These are phyloP conservation scores for Irena cyanogastra DNA, from an alignment of 2,113 vertebrate genomes.

Conservation along the genomic window DNA sequence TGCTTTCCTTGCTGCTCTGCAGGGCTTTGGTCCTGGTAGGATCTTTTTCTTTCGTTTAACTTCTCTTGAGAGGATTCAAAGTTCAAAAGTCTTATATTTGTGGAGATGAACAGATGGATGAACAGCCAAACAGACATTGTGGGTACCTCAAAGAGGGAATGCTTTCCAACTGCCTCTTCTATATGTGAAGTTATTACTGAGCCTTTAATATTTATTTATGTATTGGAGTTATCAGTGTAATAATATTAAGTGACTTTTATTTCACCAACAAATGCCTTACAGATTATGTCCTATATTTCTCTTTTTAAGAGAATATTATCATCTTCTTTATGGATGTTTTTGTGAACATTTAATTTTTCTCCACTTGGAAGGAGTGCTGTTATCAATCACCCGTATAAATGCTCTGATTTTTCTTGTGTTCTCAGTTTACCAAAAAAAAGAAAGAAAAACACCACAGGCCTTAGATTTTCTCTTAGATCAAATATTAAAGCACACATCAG, in stretches of 20 bases:
- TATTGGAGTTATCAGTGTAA: constrained; percentile 38
- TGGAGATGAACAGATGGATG: not conserved
- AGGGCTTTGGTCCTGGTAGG: not conserved
- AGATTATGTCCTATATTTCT: not conserved
- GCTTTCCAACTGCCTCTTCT: not conserved
- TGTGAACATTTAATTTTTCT: constrained; percentile 41
- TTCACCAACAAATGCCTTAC: constrained; percentile 23
- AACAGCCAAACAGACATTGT: not conserved
- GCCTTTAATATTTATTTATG: constrained; percentile 32
- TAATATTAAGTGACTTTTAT: constrained; percentile 30
- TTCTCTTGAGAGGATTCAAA: not conserved
- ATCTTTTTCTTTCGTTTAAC: not conserved
- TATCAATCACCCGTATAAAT: constrained; percentile 30
- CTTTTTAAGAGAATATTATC: constrained; percentile 14
- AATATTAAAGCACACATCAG: constrained; percentile 62
- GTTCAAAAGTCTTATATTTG: not conserved
- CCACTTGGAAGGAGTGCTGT: not conserved
- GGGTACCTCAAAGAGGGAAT: not conserved
- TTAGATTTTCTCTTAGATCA: constrained; percentile 32
- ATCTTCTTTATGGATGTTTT: constrained; percentile 23
- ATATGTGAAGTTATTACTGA: not conserved
- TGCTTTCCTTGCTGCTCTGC: not conserved
- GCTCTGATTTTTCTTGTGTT: constrained; percentile 31
- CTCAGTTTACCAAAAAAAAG: not conserved
- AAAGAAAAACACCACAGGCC: not conserved